Evolutionary conservation across 2,797 vertebrate genomes (phyloP), one percentile per base, ranked within the genome.

Genomic region (Pantherophis vulpinus): DNA sequence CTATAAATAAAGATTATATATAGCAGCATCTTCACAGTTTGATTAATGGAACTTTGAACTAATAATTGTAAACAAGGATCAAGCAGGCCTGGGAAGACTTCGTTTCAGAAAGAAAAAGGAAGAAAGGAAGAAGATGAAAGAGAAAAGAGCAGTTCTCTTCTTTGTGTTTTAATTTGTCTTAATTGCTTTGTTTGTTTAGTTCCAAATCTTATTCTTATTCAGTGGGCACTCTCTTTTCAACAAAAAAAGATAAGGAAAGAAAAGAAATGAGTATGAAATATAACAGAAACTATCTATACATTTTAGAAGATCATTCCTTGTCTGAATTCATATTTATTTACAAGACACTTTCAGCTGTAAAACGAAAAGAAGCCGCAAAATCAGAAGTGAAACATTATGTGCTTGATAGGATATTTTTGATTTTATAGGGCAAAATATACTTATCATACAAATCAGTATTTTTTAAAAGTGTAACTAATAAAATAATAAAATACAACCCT

Each of bases 1-100:
- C 97, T 97, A 93, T 96, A 97, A 97, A 97, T 92, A 97, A 95
- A 91, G 94, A 96, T 55, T 93, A 96, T 93, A 94, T 93, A 97
- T 58, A 87, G 94, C 92, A 32, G 91, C 0, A 10, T 93, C 47
- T 94, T 94, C 91, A 97, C 96, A 92, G 94, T 95, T 95, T 97
- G 94, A 95, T 93, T 93, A 94, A 91, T 94, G 60, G 86, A 96
- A 86, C 89, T 93, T 61, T 89, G 93, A 95, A 27, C 94, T 90
- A 93, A 91, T 91, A 94, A 94, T 18, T 23, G 90, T 74, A 94
- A 93, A 93, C 47, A 93, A 89, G 94, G 2, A 83, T 59, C 55
- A 74, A 87, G 61, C 83, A 86, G 88, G 54, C 2, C 27, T 58
- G 92, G 63, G 93, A 95, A 5, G 23, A 87, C 92, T 86, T 89